Evolutionary conservation across 2,113 vertebrate species (phyloP).

Genomic region (Ophthalmolycus amberensis): DNA sequence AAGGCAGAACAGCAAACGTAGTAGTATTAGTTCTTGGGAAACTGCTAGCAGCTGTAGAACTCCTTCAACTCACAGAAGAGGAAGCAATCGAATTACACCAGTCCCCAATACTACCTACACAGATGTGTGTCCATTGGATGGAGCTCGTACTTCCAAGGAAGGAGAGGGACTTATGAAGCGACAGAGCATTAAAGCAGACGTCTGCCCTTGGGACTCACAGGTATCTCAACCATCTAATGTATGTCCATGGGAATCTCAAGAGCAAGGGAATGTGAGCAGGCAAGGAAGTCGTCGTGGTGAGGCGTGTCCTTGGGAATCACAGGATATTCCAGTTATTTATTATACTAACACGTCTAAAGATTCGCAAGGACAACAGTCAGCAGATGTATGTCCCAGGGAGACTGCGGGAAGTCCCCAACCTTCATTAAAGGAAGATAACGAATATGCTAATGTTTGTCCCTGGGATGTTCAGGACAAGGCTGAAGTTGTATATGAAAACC

Average conservation of each 20-base stretch:
- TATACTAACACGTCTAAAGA: slow-evolving; percentile 30
- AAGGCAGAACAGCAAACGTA: slow-evolving; percentile 74
- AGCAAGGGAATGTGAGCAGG: slow-evolving; percentile 36
- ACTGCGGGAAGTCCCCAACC: slow-evolving; percentile 39
- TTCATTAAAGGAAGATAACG: slow-evolving; percentile 53
- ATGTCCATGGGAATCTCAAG: slow-evolving; percentile 74
- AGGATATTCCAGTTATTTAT: slow-evolving; percentile 45
- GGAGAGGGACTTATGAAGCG: slow-evolving; percentile 51
- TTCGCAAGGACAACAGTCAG: slow-evolving; percentile 38
- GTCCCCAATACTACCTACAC: slow-evolving; percentile 55
- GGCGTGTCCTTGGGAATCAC: slow-evolving; percentile 58
- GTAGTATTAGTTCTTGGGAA: slow-evolving; percentile 71
- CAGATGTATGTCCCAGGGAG: slow-evolving; percentile 72
- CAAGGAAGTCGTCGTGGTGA: slow-evolving; percentile 44
- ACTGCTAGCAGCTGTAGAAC: slow-evolving; percentile 76
- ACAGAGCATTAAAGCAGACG: slow-evolving; percentile 63
- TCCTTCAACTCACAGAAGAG: slow-evolving; percentile 75
- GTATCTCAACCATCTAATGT: slow-evolving; percentile 40
- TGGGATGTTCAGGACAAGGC: slow-evolving; percentile 72
- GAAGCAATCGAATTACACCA: slow-evolving; percentile 67
- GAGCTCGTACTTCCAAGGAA: slow-evolving; percentile 45
- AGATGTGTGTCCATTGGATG: slow-evolving; percentile 81
- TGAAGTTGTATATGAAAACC: slow-evolving; percentile 73
- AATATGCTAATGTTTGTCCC: slow-evolving; percentile 65
- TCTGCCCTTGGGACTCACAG: slow-evolving; percentile 70